Evolutionary conservation across 1,140 invertebrate genomes (phyloP).

Genomic region (Ericerus pela): DNA sequence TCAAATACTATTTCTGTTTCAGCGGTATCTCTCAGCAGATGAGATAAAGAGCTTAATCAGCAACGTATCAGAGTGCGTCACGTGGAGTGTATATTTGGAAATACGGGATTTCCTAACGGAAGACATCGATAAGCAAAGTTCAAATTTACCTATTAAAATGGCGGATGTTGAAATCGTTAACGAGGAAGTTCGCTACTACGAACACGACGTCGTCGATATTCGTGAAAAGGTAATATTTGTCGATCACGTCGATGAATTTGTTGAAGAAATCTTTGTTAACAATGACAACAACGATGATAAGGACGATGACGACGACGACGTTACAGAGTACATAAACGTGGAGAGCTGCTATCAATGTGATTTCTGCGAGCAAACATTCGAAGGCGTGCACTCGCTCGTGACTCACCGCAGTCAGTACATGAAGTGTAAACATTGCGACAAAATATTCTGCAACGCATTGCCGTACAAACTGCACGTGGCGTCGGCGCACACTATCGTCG

Average conservation of each 20-base stretch:
- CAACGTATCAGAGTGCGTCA: no score
- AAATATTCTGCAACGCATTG: not conserved
- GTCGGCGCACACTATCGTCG: not conserved
- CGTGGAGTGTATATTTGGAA: no score
- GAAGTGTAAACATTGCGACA: not conserved
- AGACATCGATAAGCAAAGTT: no score
- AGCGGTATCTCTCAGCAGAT: no score
- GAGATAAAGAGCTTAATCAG: no score
- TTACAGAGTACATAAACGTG: not conserved
- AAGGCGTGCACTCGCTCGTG: not conserved
- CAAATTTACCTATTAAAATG: no score
- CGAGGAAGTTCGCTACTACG: not conserved
- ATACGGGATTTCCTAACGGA: no score
- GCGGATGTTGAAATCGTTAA: no score
- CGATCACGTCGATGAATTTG: not conserved
- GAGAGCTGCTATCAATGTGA: not conserved
- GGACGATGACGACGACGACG: not conserved
- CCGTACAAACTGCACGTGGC: not conserved
- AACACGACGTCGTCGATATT: not conserved
- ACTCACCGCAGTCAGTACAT: not conserved
- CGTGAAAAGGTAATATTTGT: not conserved
- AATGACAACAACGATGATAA: not conserved
- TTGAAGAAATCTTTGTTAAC: no score
- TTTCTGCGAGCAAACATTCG: slow-evolving; percentile 1
- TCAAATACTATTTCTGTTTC: no score